These are phyloP conservation scores for Hydropsyche betteni DNA, from an alignment of 2,888 invertebrate genomes.

Conservation along the genomic window DNA sequence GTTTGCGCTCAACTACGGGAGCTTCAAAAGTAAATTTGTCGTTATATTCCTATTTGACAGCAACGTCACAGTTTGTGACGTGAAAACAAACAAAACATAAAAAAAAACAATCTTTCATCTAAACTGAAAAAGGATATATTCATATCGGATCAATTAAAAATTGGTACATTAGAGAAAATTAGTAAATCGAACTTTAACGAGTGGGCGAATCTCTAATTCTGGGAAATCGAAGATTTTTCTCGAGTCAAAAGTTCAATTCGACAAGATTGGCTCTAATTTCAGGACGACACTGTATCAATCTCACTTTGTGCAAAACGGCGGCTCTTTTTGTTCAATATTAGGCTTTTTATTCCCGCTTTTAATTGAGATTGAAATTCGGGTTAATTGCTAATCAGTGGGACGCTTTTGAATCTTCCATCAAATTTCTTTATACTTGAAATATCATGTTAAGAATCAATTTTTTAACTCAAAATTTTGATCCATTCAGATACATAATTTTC, in stretches of 20 bases:
- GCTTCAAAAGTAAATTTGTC: constrained; percentile 16
- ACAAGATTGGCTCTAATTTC: constrained; percentile 19
- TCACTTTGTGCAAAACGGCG: constrained; percentile 8
- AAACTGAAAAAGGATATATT: no score
- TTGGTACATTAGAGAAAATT: no score
- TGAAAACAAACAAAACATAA: neutral
- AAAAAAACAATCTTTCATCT: no score
- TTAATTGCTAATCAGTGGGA: no score
- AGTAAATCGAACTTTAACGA: neutral
- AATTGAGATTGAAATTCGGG: no score
- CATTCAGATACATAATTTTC: no score
- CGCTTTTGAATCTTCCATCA: no score
- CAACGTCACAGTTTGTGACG: neutral
- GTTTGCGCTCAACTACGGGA: neutral
- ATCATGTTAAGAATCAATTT: no score
- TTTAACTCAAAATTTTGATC: no score
- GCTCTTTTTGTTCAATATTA: neutral
- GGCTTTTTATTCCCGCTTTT: neutral
- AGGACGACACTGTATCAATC: constrained; percentile 12
- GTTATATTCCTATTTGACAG: constrained; percentile 1
- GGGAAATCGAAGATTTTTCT: no score
- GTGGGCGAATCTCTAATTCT: neutral
- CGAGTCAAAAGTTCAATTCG: neutral
- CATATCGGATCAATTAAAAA: no score
- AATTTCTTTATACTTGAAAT: no score